phyloP scores from a whole-genome alignment of 2,888 invertebrate species.

The Trilocha varians region DNA sequence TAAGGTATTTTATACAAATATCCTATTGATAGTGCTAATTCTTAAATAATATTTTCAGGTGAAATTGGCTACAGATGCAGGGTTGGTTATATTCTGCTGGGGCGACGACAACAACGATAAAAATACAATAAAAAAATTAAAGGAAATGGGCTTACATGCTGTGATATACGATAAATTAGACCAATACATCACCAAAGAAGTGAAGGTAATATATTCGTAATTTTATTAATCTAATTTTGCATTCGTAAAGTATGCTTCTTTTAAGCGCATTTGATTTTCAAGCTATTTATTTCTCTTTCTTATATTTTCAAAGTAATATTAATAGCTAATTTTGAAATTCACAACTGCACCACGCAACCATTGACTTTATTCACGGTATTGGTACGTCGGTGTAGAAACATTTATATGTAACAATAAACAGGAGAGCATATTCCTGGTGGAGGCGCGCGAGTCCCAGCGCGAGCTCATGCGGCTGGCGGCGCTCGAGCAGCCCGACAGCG shows the following conservation, averaged over 20 bases:
- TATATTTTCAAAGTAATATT: no score
- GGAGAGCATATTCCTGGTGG: slow-evolving; percentile 88
- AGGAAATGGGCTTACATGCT: slow-evolving; percentile 92
- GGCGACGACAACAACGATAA: slow-evolving; percentile 96
- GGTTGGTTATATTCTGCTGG: slow-evolving; percentile 96
- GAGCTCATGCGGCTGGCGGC: slow-evolving; percentile 64
- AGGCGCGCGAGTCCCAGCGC: slow-evolving; percentile 83
- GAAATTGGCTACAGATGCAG: slow-evolving; percentile 82
- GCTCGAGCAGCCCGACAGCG: slow-evolving; percentile 40
- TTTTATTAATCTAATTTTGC: background rate
- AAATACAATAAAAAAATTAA: slow-evolving; percentile 87
- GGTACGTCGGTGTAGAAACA: no score
- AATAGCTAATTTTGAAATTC: no score
- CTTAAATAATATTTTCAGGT: slow-evolving; percentile 72
- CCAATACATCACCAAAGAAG: slow-evolving; percentile 79
- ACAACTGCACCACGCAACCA: no score
- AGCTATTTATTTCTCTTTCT: no score
- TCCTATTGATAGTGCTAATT: no score
- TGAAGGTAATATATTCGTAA: slow-evolving; percentile 70
- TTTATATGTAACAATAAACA: slow-evolving; percentile 25
- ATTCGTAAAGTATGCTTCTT: background rate
- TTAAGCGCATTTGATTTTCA: no score
- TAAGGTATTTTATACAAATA: no score
- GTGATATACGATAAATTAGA: slow-evolving; percentile 97
- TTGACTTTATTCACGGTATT: no score